Percentiles rank a stretch among this genome's conserved stretches.
phyloP scores from a whole-genome alignment of 2,113 vertebrate species.

The Hydrolagus affinis region DNA sequence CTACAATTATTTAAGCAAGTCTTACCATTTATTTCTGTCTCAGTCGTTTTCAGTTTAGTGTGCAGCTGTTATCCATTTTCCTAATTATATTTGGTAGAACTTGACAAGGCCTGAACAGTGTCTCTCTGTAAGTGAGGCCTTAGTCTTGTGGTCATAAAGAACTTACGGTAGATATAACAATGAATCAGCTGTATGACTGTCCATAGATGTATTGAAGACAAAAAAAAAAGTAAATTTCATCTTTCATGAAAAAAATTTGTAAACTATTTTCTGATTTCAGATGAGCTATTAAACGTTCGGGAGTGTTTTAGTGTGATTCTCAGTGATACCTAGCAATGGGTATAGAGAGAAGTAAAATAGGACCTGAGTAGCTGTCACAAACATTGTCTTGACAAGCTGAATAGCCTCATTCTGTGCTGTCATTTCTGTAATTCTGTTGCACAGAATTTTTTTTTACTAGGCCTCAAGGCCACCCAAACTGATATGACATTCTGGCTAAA shows the following conservation, averaged over 20 bases:
- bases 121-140: not conserved
- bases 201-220: not conserved
- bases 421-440: too few relatives aligned
- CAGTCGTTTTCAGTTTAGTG: not conserved
- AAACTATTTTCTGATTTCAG: not conserved
- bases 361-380: too few relatives aligned
- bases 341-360: too few relatives aligned
- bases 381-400: too few relatives aligned
- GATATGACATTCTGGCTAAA: too few relatives aligned
- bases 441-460: too few relatives aligned
- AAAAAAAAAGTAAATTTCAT: too few relatives aligned
- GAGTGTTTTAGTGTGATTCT: too few relatives aligned
- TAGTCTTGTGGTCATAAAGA: not conserved
- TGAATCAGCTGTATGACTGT: not conserved
- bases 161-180: not conserved
- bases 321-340: too few relatives aligned
- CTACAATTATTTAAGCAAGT: not conserved
- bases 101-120: conserved; percentile 1
- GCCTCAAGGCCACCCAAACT: too few relatives aligned
- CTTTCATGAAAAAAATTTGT: not conserved
- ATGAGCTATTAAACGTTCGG: too few relatives aligned
- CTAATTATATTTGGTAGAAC: conserved; percentile 13
- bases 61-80: not conserved
- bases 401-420: too few relatives aligned
- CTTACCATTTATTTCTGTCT: not conserved